These are phyloP conservation scores for Oreochromis aureus DNA, from an alignment of 2,113 vertebrate genomes.

Conservation along the genomic window DNA sequence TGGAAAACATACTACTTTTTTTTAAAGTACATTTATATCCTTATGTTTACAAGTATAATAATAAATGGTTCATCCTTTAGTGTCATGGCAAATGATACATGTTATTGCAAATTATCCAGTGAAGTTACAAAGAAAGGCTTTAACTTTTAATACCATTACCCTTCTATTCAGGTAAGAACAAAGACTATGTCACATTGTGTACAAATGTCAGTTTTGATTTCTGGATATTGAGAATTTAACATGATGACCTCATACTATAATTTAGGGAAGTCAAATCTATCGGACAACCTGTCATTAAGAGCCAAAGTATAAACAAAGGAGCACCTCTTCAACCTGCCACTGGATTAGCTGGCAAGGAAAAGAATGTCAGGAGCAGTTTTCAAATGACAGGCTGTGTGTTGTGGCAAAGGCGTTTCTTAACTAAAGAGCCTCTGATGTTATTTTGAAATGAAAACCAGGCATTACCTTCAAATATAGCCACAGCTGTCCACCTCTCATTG, in stretches of 20 bases:
- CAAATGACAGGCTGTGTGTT: not conserved
- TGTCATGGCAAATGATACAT: not conserved
- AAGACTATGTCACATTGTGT: not conserved
- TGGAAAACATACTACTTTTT: not conserved
- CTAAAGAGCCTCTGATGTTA: not conserved
- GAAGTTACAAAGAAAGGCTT: not conserved
- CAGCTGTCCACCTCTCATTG: not conserved
- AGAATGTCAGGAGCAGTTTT: not conserved
- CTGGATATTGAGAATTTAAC: not conserved
- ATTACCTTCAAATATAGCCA: not conserved
- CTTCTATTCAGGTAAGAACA: not conserved
- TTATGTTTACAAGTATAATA: not conserved
- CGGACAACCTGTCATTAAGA: not conserved
- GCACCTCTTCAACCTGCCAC: not conserved
- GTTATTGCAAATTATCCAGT: not conserved
- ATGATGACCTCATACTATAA: not conserved
- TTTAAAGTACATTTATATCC: not conserved
- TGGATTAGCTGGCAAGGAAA: not conserved
- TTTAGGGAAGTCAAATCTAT: not conserved
- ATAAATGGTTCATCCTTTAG: not conserved
- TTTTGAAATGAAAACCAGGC: not conserved
- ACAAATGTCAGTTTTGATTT: not conserved
- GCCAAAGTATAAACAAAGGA: not conserved
- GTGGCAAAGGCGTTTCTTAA: not conserved
- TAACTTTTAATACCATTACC: not conserved